Percentiles rank a stretch among this genome's conserved stretches.
Conservation (phyloP, 2,113 vertebrate genomes). For the Smithornis capensis region DNA sequence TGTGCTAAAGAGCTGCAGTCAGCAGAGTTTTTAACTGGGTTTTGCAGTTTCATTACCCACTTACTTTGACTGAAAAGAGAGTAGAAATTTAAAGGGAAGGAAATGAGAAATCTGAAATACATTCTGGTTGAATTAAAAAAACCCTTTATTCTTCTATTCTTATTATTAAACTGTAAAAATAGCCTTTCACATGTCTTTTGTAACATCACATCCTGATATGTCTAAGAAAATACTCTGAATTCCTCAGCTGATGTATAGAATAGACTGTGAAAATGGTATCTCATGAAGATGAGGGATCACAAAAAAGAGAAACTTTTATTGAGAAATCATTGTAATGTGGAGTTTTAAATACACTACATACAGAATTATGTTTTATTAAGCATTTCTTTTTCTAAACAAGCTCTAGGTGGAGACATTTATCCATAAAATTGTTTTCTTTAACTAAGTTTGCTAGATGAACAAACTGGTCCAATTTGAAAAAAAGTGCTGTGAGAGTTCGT, state of each 20-base stretch:
- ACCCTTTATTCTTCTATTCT: not conserved
- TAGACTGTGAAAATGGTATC: not conserved
- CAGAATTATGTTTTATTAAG: not conserved
- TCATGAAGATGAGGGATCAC: not conserved
- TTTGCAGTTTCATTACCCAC: not conserved
- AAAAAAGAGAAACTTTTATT: not conserved
- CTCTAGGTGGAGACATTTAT: conserved; percentile 72
- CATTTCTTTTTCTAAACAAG: not conserved
- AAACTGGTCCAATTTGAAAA: not conserved
- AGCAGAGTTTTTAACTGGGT: not conserved
- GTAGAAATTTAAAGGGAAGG: not conserved
- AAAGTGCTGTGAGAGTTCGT: not conserved
- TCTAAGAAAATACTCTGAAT: conserved; percentile 5
- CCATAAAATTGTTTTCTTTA: conserved; percentile 41
- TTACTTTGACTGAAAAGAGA: not conserved
- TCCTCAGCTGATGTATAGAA: not conserved
- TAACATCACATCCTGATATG: not conserved
- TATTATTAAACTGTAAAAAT: not conserved
- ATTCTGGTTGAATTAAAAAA: not conserved
- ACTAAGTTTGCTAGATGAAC: not conserved
- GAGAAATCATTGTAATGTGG: not conserved
- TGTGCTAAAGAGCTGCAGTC: not conserved
- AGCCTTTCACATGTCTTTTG: not conserved
- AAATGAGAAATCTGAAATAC: not conserved
- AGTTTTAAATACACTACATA: not conserved